Evolutionary conservation across 1,140 invertebrate species (phyloP), one percentile per base, ranked within the genome.

Genomic region (Drosophila simulans): DNA sequence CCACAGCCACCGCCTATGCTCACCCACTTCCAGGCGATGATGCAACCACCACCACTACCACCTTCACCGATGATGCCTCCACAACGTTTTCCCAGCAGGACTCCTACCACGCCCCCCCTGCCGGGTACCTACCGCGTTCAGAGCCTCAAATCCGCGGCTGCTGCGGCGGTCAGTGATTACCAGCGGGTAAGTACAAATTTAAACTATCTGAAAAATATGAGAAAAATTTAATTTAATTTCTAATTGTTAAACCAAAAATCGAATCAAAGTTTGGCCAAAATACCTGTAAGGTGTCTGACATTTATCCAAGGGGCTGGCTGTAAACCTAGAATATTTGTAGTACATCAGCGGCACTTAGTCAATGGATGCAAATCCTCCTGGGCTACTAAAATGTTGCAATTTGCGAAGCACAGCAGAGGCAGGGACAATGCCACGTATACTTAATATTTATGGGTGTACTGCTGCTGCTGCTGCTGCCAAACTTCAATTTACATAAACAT

Each of bases 401-500:
- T 80, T 85, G 76, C 66, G 72, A 46, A 46, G 62, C 40, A 46
- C 39, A 54, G 31, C 62, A 25, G 20, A 42, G 53, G 65, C 75
- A 75, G 59, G 64, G 64, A 81, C 58, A 57, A 59, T 59, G 54
- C 64, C 65, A 81, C 73, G 68, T 73, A 74, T 76, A 81, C 70
- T 84, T 76, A 88, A 91, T 91, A 91, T 91, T 90, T 91, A 91
- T 90, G 71, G 65, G 64, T 59, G 66, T 66, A 52, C 57, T 55
- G 66, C 31, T 31, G 27, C 7, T 40, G 15, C 45, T 70, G 74
- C 64, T 43, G 20, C 46, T 71, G 75, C 72, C 68, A 71, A 83
- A 88, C 80, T 91, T 83, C 82, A 91, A 90, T 90, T 90, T 90
- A 76, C 88, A 90, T 90, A 90, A 90, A 83, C 88, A 89, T 84